Evolutionary conservation across 1,140 invertebrate species (phyloP).

Genomic region (Drosophila micromelanica): DNA sequence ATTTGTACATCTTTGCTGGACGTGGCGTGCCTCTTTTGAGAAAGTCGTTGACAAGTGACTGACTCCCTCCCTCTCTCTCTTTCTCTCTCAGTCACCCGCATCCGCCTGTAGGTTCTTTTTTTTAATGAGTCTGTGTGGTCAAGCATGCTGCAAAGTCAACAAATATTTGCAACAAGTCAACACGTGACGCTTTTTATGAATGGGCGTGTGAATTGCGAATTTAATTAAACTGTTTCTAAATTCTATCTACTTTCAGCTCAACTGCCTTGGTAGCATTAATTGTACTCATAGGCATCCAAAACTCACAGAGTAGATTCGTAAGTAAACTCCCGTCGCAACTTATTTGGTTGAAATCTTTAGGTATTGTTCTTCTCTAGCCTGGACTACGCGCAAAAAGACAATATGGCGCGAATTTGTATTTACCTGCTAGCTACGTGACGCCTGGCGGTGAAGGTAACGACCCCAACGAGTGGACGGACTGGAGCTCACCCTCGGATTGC

Average conservation of each 20-base stretch:
- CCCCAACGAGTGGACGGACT: constrained; percentile 88
- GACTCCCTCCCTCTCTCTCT: constrained; percentile 13
- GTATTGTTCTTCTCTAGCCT: constrained; percentile 70
- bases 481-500: constrained; percentile 91
- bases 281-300: constrained; percentile 63
- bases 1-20: constrained; percentile 67
- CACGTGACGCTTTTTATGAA: constrained; percentile 68
- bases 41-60: constrained; percentile 61
- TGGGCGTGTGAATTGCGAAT: constrained; percentile 29
- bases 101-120: constrained; percentile 38
- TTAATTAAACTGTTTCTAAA: constrained; percentile 46
- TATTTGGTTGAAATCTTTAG: neutral
- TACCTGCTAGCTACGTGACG: constrained; percentile 88
- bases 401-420: constrained; percentile 88
- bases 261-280: constrained; percentile 83
- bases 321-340: constrained; percentile 39
- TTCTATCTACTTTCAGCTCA: constrained; percentile 66
- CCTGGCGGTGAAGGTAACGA: constrained; percentile 87
- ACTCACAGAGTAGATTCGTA: constrained; percentile 80
- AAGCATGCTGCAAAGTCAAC: constrained; percentile 68
- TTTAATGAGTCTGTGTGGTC: constrained; percentile 59
- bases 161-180: constrained; percentile 79
- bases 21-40: constrained; percentile 52
- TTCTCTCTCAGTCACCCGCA: constrained; percentile 1
- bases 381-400: constrained; percentile 89